Percentiles rank a stretch among this genome's conserved stretches.
Evolutionary conservation across 2,797 vertebrate species (phyloP).

Genomic region (Aeoliscus strigatus): DNA sequence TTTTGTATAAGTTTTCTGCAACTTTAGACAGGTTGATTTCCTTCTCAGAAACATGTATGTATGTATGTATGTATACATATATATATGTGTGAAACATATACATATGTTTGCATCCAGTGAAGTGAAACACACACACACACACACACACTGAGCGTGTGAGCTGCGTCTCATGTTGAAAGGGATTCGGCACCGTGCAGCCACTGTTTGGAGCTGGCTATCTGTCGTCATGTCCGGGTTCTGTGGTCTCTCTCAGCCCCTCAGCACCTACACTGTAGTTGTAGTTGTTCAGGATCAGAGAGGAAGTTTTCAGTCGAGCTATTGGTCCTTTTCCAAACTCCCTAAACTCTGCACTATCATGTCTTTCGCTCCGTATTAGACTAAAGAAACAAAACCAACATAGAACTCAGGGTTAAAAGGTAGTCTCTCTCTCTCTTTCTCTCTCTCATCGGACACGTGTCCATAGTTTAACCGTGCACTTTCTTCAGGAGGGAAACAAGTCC

Average conservation of each 20-base stretch:
- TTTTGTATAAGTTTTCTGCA: conserved; percentile 59
- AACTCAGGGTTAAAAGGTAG: conserved; percentile 79
- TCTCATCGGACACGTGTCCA: conserved; percentile 68
- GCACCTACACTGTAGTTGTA: conserved; percentile 50
- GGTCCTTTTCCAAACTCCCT: conserved; percentile 31
- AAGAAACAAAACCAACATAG: conserved; percentile 61
- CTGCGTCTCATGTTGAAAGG: conserved; percentile 71
- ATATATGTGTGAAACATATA: conserved; percentile 24
- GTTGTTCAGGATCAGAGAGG: conserved; percentile 47
- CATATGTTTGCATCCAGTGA: conserved; percentile 47
- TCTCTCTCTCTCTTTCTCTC: too few relatives aligned
- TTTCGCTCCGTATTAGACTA: conserved; percentile 66
- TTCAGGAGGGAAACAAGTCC: conserved; percentile 75
- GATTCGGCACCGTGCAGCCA: conserved; percentile 68
- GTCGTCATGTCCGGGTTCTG: conserved; percentile 49
- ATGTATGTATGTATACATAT: conserved; percentile 1
- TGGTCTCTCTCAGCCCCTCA: conserved; percentile 53
- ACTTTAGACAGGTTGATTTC: conserved; percentile 63
- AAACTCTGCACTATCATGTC: conserved; percentile 57
- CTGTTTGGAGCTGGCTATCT: conserved; percentile 53
- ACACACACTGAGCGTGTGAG: conserved; percentile 46
- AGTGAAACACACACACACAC: conserved; percentile 46
- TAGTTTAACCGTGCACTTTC: conserved; percentile 75
- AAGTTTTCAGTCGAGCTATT: conserved; percentile 25
- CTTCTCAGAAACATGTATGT: conserved; percentile 48